Evolutionary conservation across 2,113 vertebrate genomes (phyloP), one percentile per base, ranked within the genome.

Genomic region (Rhinogobius similis): DNA sequence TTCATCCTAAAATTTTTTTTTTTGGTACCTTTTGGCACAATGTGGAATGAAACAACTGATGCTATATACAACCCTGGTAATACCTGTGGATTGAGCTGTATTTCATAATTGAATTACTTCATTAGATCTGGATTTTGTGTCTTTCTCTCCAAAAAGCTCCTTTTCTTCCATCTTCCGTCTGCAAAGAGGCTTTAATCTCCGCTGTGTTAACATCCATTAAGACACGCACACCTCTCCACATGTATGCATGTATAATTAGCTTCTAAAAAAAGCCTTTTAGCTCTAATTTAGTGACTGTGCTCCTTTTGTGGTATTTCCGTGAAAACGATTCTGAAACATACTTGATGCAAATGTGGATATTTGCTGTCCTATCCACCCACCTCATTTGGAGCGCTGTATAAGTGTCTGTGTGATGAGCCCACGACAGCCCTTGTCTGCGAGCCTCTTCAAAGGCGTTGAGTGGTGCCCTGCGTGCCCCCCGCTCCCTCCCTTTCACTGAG

Each of bases 371-470:
- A 74, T 81, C 85, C 84, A 72, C 74, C 78, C 82, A 84, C 87
- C 77, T 86, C 83, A 83, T 83, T 78, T 76, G 63, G 65, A 73
- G 14, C 59, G 48, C 14, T 75, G 72, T 55, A 38, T 64, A n/a
- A 61, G 50, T 71, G 64, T 48, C 62, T 72, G 68, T 71, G 41
- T 67, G 56, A 61, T 64, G 16, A 29, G 67, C 79, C 84, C 87
- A 87, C 82, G 79, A 85, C 80, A 64, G 62, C 62, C 82, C 85
- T 90, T 85, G 84, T 88, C 87, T 92, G 84, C 38, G 78, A 73
- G 64, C 67, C 82, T 88, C 90, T 93, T 93, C 92, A 93, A 93
- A 93, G 91, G 86, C 82, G 82, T 88, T 78, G 88, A 93, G 92
- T 92, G 89, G 86, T 87, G 84, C 73, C 87, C 89, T 90, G 88